Evolutionary conservation across 1,140 invertebrate species (phyloP).

Genomic region (Popillia japonica): DNA sequence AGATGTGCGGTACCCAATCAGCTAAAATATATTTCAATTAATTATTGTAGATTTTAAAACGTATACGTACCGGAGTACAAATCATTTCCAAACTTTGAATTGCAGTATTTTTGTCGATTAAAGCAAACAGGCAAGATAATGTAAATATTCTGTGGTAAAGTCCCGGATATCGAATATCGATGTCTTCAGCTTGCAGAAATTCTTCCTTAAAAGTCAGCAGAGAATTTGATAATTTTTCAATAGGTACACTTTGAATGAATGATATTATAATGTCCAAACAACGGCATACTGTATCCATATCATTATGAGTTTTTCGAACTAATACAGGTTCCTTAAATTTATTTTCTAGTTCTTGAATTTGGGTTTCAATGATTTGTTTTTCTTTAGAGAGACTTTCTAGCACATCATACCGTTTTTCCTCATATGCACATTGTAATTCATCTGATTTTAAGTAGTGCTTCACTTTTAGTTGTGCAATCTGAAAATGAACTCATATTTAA

Average conservation of each 20-base stretch:
- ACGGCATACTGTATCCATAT: constrained; percentile 13
- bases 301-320: constrained; percentile 5
- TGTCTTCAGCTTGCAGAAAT: background rate
- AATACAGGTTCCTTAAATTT: background rate
- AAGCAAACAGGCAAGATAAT: background rate
- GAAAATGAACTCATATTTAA: background rate
- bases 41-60: background rate
- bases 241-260: background rate
- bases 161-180: background rate
- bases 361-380: background rate
- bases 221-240: constrained; percentile 17
- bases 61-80: constrained; percentile 7
- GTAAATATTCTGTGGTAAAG: constrained; percentile 17
- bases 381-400: constrained; percentile 4
- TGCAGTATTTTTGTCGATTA: constrained; percentile 9
- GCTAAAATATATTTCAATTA: background rate
- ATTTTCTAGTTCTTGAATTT: background rate
- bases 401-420: background rate
- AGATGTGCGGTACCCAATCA: background rate
- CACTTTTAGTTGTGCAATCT: constrained; percentile 16
- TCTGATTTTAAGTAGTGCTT: background rate
- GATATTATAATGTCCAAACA: constrained; percentile 28
- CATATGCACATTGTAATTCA: background rate
- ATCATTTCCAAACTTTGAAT: background rate
- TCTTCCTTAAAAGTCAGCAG: constrained; percentile 6